Conservation (phyloP, 2,797 vertebrate species). For the Masticophis lateralis region DNA sequence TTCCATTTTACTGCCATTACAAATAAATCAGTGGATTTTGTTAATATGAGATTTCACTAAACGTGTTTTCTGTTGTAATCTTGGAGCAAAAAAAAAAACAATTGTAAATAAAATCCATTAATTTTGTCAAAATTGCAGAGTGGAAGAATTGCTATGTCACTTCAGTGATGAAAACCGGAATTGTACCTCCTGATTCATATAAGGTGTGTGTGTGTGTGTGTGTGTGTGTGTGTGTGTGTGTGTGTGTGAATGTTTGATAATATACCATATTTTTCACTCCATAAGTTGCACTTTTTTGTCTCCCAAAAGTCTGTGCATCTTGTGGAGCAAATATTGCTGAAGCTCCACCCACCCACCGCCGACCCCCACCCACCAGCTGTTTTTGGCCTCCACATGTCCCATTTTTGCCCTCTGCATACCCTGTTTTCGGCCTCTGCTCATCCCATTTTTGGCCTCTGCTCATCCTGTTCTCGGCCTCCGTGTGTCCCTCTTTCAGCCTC, state of each 20-base stretch:
- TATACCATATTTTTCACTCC: neutral
- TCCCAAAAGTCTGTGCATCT: too few relatives aligned
- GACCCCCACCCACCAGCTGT: too few relatives aligned
- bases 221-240: too few relatives aligned
- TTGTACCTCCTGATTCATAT: neutral
- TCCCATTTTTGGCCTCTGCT: too few relatives aligned
- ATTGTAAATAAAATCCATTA: constrained; percentile 91
- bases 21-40: constrained; percentile 76
- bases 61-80: constrained; percentile 82
- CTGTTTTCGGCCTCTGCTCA: too few relatives aligned
- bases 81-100: constrained; percentile 65
- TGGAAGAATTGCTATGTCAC: constrained; percentile 10
- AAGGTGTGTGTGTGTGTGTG: neutral
- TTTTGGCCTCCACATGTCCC: too few relatives aligned
- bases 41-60: constrained; percentile 68
- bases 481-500: too few relatives aligned
- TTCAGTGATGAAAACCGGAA: constrained; percentile 6
- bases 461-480: too few relatives aligned
- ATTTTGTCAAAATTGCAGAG: constrained; percentile 79
- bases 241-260: neutral
- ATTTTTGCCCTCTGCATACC: too few relatives aligned
- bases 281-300: too few relatives aligned
- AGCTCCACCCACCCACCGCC: too few relatives aligned
- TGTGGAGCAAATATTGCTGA: too few relatives aligned
- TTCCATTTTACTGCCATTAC: constrained; percentile 67